Evolutionary conservation across 2,888 invertebrate species (phyloP).

Genomic region (Carterocephalus palaemon): DNA sequence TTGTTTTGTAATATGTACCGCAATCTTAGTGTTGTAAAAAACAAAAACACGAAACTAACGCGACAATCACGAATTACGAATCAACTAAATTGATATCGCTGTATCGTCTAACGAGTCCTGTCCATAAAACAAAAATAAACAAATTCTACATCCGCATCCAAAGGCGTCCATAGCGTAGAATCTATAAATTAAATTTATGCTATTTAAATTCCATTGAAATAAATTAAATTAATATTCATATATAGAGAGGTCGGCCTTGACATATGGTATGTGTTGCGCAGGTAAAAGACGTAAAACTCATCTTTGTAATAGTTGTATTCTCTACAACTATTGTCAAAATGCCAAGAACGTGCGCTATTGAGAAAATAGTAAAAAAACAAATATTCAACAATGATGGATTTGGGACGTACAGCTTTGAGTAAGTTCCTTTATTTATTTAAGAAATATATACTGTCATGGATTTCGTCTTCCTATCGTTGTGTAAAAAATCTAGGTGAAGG

Average conservation of each 20-base stretch:
- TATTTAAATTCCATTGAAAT: constrained; percentile 31
- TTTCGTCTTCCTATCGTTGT: too few species aligned
- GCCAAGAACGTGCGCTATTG: constrained; percentile 40
- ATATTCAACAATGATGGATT: constrained; percentile 63
- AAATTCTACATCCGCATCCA: constrained; percentile 9
- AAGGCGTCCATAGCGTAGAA: constrained; percentile 19
- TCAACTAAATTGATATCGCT: not conserved
- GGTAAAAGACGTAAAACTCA: constrained; percentile 47
- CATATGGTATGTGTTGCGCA: constrained; percentile 54
- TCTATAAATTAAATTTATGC: constrained; percentile 22
- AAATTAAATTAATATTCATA: constrained; percentile 30
- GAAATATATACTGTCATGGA: not conserved
- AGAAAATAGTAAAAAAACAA: constrained; percentile 52
- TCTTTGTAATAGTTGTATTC: constrained; percentile 38
- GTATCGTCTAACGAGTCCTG: constrained; percentile 27
- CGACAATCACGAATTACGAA: constrained; percentile 10
- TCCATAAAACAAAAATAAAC: constrained; percentile 1
- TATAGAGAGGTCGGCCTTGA: constrained; percentile 49
- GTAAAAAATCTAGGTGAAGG: too few species aligned
- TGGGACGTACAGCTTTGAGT: constrained; percentile 71
- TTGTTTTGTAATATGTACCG: too few species aligned
- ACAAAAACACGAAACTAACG: too few species aligned
- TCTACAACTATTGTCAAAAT: constrained; percentile 40
- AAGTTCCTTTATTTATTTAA: constrained; percentile 41
- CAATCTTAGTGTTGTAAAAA: too few species aligned